Evolutionary conservation across 1,140 invertebrate species (phyloP).

Genomic region (Oscheius sp.): DNA sequence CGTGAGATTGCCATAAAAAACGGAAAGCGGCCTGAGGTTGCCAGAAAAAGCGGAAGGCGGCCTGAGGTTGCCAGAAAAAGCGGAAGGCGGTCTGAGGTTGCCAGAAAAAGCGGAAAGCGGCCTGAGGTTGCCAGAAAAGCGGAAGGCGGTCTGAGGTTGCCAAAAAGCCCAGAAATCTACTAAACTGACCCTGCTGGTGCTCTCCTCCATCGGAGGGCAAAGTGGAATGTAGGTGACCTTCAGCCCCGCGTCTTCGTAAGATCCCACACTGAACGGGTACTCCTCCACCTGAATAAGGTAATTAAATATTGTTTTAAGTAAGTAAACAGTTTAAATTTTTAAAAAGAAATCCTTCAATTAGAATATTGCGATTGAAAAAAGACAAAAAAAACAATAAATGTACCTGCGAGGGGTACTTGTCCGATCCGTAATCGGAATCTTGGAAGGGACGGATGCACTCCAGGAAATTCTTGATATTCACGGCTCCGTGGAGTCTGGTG

Average conservation of each 20-base stretch:
- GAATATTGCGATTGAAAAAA: background rate
- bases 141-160: too few species aligned
- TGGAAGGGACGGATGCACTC: conserved; percentile 53
- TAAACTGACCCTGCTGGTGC: background rate
- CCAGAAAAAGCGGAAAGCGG: too few species aligned
- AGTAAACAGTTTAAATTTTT: background rate
- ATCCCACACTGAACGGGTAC: conserved; percentile 5
- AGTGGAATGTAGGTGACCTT: conserved; percentile 31
- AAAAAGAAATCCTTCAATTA: background rate
- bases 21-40: too few species aligned
- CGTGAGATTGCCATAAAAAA: too few species aligned
- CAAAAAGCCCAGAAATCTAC: conserved; percentile 12
- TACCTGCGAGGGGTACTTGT: conserved; percentile 40
- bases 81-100: too few species aligned
- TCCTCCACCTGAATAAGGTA: conserved; percentile 23
- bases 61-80: too few species aligned
- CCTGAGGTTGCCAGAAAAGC: too few species aligned
- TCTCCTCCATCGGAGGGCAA: background rate
- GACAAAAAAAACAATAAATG: too few species aligned
- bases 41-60: too few species aligned
- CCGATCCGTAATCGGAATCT: conserved; percentile 47
- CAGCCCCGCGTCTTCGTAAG: conserved; percentile 25
- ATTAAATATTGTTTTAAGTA: background rate
- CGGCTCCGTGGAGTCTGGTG: conserved; percentile 47
- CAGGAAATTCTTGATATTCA: conserved; percentile 44